These are phyloP conservation scores for Cirrhinus mrigala DNA, from an alignment of 2,797 vertebrate species.

Conservation along the genomic window DNA sequence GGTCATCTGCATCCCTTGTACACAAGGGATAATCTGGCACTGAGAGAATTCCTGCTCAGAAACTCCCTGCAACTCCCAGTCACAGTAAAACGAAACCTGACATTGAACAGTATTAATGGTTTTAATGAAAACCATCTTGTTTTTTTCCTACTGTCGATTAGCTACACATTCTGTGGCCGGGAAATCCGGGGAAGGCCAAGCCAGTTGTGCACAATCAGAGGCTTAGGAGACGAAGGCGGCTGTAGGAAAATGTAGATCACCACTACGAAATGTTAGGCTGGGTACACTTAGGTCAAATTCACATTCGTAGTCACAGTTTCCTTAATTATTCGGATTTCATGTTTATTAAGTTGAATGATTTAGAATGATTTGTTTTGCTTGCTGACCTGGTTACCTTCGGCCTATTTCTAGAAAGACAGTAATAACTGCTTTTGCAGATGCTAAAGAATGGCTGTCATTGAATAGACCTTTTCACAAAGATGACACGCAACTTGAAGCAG, in stretches of 20 bases:
- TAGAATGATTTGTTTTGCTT: slow-evolving; percentile 11
- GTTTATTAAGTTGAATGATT: background rate
- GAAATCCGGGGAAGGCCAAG: slow-evolving; percentile 14
- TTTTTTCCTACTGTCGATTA: slow-evolving; percentile 43
- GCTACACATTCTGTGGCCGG: slow-evolving; percentile 40
- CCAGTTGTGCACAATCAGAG: slow-evolving; percentile 58
- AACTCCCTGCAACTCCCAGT: slow-evolving; percentile 35
- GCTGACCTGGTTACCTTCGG: slow-evolving; percentile 28
- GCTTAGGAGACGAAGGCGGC: slow-evolving; percentile 5
- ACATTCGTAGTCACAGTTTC: slow-evolving; percentile 43
- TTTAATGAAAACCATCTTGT: slow-evolving; percentile 63
- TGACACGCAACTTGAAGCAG: too few species aligned
- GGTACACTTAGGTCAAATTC: slow-evolving; percentile 25
- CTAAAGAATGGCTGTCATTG: background rate
- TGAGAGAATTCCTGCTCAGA: slow-evolving; percentile 25
- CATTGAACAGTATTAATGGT: slow-evolving; percentile 50
- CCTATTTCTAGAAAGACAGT: background rate
- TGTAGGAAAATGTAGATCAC: slow-evolving; percentile 54
- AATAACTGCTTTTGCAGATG: background rate
- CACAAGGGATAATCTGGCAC: slow-evolving; percentile 8
- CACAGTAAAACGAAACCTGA: slow-evolving; percentile 44
- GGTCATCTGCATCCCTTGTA: background rate
- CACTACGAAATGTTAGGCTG: slow-evolving; percentile 4
- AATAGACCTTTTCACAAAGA: too few species aligned
- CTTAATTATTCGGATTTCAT: background rate